Evolutionary conservation across 2,113 vertebrate species (phyloP), one percentile per base, ranked within the genome.

Genomic region (Turdus rufiventris): DNA sequence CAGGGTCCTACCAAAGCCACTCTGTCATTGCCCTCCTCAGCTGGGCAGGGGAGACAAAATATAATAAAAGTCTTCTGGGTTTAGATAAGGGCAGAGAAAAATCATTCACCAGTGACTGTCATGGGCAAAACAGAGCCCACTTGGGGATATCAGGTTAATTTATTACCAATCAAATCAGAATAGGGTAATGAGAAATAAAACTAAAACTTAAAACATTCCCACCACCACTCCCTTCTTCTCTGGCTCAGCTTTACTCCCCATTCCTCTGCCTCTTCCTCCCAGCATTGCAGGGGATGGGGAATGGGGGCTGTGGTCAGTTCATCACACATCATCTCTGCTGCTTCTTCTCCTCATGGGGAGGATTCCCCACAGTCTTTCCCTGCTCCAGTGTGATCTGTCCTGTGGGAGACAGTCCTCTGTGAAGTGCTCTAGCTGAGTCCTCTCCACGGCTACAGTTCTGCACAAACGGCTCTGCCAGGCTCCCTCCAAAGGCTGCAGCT

Each of bases 311-410:
- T 61, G 25, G 15, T 36, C 6, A 9, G 25, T 20, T 42, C 34
- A 48, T 42, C 38, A 17, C 45, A 78, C 0, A 0, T 12, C 33
- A 16, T 54, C 29, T 73, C 31, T 67, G 25, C 10, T 19, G n/a
- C n/a, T 73, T n/a, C 31, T 23, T 53, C 38, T 66, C 10, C 14
- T 47, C 38, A 6, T 14, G 4, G 3, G 14, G 12, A 66, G 18
- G 2, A 16, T 12, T 48, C 21, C 40, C 20, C 34, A 42, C 10
- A 36, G 3, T 23, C 25, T 47, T 68, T 4, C 8, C 19, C 54
- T 47, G 47, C 40, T 68, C 13, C 53, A 53, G 3, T 3, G 19
- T 0, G 0, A 5, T 42, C 12, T 10, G n/a, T 73, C 16, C 53
- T 33, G 23, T 12, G 10, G 24, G 57, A 58, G 23, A 28, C 26